Evolutionary conservation across 1,140 invertebrate genomes (phyloP), one percentile per base, ranked within the genome.

Genomic region (Notospermus geniculatus): DNA sequence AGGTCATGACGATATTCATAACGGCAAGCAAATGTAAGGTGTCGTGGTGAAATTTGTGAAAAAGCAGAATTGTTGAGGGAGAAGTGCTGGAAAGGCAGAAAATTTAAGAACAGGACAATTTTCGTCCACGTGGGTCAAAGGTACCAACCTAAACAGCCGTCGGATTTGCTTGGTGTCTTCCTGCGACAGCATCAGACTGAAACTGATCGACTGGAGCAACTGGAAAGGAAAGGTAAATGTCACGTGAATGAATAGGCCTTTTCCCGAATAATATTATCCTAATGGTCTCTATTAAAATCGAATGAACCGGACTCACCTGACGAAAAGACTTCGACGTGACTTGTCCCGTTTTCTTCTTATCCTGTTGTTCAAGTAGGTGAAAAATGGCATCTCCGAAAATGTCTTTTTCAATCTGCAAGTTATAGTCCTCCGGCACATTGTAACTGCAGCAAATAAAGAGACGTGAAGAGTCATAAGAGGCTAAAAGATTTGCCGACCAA

Each of bases 371-470:
- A 23, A 50, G 25, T 5, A 50, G 46, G n/a, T 7, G 9, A 9
- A 50, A 50, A 27, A 50, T 50, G 19, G 25, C 46, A n/a, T 50
- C 46, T n/a, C 25, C 46, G 46, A 50, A 50, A 5, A 50, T n/a
- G n/a, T 50, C 46, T n/a, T 5, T 27, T n/a, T 50, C 4, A 7
- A 50, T 50, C 46, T 7, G 19, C 25, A 27, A 4, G 46, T 50
- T 4, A n/a, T 50, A 50, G n/a, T 50, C 46, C 46, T 50, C 46
- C 19, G 46, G 46, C 4, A 50, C 25, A n/a, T 50, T 27, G 25
- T 50, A 50, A 9, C 46, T 50, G 4, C 4, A 50, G n/a, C 39
- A 43, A 43, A 43, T 19, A 43, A 19, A 43, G 39, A 13, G 39
- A 43, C 39, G 11, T 11, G 39, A 43, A 13, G 11, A 13, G 11